Conservation (phyloP, 23 tunicate species). For the Trididemnum nubilum region DNA sequence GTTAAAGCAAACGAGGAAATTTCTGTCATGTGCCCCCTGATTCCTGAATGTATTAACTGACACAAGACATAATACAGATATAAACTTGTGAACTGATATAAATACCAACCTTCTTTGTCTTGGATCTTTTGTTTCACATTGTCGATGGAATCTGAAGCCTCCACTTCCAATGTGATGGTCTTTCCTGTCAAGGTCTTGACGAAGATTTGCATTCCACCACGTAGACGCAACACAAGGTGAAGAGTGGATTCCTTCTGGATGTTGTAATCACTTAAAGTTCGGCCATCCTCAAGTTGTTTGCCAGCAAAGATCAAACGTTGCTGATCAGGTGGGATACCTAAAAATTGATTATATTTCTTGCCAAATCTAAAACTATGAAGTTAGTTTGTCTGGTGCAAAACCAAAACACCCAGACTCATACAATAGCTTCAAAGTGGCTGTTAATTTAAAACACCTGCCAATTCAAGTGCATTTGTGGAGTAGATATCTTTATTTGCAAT, state of each 20-base stretch:
- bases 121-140: conserved; percentile 71
- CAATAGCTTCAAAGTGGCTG: too few species aligned
- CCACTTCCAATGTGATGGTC: conserved; percentile 79
- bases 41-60: too few species aligned
- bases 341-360: too few species aligned
- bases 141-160: conserved; percentile 71
- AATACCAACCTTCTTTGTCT: conserved; percentile 60
- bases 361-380: not conserved
- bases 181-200: conserved; percentile 77
- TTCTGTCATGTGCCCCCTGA: too few species aligned
- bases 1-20: too few species aligned
- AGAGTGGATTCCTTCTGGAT: conserved; percentile 93
- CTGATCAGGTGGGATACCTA: conserved; percentile 96
- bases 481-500: too few species aligned
- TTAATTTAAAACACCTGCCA: too few species aligned
- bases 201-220: conserved; percentile 92
- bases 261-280: conserved; percentile 97
- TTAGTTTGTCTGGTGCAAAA: too few species aligned
- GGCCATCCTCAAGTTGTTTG: conserved; percentile 98
- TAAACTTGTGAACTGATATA: too few species aligned
- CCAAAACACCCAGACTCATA: too few species aligned
- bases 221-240: conserved; percentile 85
- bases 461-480: too few species aligned
- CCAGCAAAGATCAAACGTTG: conserved; percentile 98
- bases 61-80: too few species aligned